Conservation (phyloP, 2,797 vertebrate species). For the Martes flavigula region DNA sequence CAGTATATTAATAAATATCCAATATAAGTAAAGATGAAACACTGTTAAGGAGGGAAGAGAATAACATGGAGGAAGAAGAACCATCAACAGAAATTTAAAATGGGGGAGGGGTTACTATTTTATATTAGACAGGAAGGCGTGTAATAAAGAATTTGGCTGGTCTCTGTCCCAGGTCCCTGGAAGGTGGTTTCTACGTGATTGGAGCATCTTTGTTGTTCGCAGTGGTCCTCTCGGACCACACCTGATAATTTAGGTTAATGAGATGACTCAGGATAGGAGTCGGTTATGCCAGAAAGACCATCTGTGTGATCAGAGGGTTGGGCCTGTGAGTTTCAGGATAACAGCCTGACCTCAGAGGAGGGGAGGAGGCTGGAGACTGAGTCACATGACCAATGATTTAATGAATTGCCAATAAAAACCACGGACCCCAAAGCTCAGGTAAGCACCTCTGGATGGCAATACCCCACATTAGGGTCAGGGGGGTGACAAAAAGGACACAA, state of each 20-base stretch:
- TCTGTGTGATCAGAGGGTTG: background rate
- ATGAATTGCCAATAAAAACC: background rate
- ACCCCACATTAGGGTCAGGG: background rate
- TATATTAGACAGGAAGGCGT: background rate
- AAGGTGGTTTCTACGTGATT: background rate
- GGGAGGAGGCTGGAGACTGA: background rate
- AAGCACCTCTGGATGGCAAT: background rate
- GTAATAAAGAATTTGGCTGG: background rate
- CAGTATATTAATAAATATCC: background rate
- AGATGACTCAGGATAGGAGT: background rate
- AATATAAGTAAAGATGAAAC: background rate
- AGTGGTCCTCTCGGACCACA: background rate
- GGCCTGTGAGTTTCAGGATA: background rate
- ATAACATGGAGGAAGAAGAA: background rate
- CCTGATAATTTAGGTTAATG: background rate
- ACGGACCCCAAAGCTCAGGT: background rate
- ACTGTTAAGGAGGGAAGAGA: background rate
- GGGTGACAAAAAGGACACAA: background rate
- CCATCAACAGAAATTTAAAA: background rate
- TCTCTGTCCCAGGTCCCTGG: background rate
- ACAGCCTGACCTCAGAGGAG: background rate
- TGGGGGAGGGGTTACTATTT: background rate
- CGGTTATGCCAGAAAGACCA: background rate
- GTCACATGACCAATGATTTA: background rate
- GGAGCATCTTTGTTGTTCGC: background rate